These are phyloP conservation scores for Oxytorus armatus DNA, from an alignment of 2,888 invertebrate genomes.

Conservation along the genomic window DNA sequence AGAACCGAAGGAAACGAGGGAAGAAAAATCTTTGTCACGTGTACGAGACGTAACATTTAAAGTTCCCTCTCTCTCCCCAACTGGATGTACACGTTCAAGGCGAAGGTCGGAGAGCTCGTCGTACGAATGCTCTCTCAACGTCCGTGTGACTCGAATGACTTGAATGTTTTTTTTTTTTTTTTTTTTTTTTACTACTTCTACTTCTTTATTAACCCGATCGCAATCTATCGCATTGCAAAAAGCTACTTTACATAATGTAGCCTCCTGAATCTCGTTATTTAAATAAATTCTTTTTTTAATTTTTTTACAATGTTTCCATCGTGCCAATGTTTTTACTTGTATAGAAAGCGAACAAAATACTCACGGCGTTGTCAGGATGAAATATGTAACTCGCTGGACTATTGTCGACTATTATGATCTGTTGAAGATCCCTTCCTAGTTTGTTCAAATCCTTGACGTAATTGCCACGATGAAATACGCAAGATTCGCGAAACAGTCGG, in stretches of 20 bases:
- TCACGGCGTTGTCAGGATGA: constrained; percentile 99
- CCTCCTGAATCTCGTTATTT: constrained; percentile 22
- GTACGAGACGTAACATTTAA: constrained; percentile 38
- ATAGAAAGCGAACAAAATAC: constrained; percentile 81
- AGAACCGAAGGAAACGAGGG: constrained; percentile 10
- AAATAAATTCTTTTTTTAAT: background rate
- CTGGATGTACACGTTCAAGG: constrained; percentile 39
- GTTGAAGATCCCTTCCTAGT: constrained; percentile 97
- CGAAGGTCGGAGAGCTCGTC: constrained; percentile 55
- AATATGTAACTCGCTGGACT: constrained; percentile 99
- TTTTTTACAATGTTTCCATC: constrained; percentile 58
- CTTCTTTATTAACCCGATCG: constrained; percentile 18
- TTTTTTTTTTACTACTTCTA: background rate
- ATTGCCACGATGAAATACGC: constrained; percentile 99
- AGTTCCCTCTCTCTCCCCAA: background rate
- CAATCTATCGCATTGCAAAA: constrained; percentile 38
- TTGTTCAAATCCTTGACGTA: constrained; percentile 99
- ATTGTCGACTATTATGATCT: constrained; percentile 99
- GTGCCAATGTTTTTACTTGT: constrained; percentile 32
- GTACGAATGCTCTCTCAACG: constrained; percentile 47
- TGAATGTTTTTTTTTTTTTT: constrained; percentile 49
- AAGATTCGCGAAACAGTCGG: constrained; percentile 99
- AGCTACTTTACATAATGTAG: constrained; percentile 36
- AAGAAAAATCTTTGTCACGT: constrained; percentile 42
- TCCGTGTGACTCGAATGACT: constrained; percentile 53